Evolutionary conservation across 2,888 invertebrate species (phyloP).

Genomic region (Augiades crinisus): DNA sequence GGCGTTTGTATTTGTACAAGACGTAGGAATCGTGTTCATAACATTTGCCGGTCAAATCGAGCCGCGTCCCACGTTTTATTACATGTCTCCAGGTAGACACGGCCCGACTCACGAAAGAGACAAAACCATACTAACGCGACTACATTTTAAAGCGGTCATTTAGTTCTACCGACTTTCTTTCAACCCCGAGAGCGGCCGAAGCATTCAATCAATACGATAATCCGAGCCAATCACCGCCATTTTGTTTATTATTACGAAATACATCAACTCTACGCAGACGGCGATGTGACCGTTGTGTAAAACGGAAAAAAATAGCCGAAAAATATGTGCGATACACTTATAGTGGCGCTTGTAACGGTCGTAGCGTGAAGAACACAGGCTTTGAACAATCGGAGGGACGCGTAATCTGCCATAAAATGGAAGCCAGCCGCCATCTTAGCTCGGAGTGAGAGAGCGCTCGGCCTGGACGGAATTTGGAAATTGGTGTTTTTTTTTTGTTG

Average conservation of each 20-base stretch:
- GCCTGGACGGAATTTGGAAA: conserved; percentile 79
- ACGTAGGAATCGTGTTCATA: conserved; percentile 2
- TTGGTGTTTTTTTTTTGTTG: conserved; percentile 79
- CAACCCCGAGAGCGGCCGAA: conserved; percentile 27
- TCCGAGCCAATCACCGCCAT: conserved; percentile 34
- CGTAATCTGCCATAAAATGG: conserved; percentile 81
- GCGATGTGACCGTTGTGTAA: conserved; percentile 54
- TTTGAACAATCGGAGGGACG: conserved; percentile 68
- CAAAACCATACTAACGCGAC: conserved; percentile 51
- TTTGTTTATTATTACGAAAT: conserved; percentile 22
- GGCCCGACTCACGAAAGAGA: conserved; percentile 50
- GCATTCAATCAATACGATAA: conserved; percentile 68
- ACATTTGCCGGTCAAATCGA: conserved; percentile 31
- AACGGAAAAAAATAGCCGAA: conserved; percentile 76
- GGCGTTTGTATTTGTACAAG: conserved; percentile 7
- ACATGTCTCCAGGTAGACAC: conserved; percentile 26
- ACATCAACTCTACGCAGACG: background rate
- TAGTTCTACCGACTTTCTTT: conserved; percentile 32
- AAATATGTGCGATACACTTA: conserved; percentile 74
- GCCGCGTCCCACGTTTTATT: conserved; percentile 36
- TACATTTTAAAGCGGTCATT: conserved; percentile 58
- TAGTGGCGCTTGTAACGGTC: conserved; percentile 30
- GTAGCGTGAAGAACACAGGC: conserved; percentile 45
- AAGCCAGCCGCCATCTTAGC: conserved; percentile 78
- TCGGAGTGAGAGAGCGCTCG: conserved; percentile 72